Evolutionary conservation across 2,888 invertebrate genomes (phyloP), one percentile per base, ranked within the genome.

Genomic region (Tetranychus piercei): DNA sequence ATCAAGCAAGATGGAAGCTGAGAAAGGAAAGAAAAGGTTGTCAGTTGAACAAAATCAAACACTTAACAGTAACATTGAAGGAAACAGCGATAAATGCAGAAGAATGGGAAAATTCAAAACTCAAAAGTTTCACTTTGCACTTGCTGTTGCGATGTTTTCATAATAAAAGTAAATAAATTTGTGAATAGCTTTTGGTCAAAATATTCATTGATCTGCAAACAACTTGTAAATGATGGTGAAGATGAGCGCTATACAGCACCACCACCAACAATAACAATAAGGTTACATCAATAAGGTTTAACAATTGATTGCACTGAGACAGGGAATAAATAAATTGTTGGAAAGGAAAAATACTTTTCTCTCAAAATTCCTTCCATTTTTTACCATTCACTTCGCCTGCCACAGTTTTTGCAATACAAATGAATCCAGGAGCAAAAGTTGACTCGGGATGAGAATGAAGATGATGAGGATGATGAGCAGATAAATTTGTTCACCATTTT

Each of bases 201-300:
- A 55, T 55, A 55, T 55, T 55, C 55, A 55, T 55, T 55, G 55
- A 55, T 55, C 55, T 55, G 55, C 55, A 55, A 55, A 55, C 55
- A 55, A 15, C 9, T 55, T 9, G 9, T 55, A 15, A 15, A 55
- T 55, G 15, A 55, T 55, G 55, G 15, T 55, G 6, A 55, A 7
- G 55, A 55, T 15, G 15, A 55, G 55, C 15, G 55, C 9, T 55
- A 15, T 15, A 15, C 11, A 55, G 55, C 9, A 55, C 9, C 9
- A 55, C 15, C 55, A 55, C 5, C 11, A 15, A 3, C 9, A 15
- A 55, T 2, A 55, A 55, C 9, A 55, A 15, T 55, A 55, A 55
- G 15, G 15, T 15, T 15, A 55, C 15, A 55, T 55, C 15, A 15
- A 55, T 55, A 55, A 55, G 55, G 11, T 55, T 55, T 55, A 15